Evolutionary conservation across 2,888 invertebrate species (phyloP), one percentile per base, ranked within the genome.

Genomic region (Diaprepes abbreviatus): DNA sequence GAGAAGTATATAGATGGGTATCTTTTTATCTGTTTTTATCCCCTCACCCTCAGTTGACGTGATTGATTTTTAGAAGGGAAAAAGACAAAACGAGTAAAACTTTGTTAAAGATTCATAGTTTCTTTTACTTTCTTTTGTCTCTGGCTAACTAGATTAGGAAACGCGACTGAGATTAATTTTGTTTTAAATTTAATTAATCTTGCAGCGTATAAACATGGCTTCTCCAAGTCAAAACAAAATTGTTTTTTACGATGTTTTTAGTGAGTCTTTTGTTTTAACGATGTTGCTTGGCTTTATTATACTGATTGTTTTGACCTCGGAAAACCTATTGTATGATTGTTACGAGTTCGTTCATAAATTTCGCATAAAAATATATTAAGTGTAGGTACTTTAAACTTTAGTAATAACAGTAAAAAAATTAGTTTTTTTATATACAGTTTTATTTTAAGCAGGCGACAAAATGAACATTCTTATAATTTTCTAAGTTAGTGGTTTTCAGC

Each of bases 171-270:
- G 69, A 69, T 69, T 69, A 69, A 69, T 69, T 64, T 69, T 59
- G 64, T 69, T 69, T 69, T 69, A 69, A 69, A 69, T 69, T 69
- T 64, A 69, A 69, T 69, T 69, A 69, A 69, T 69, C 69, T 64
- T 59, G 17, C 33, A 43, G 64, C 58, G 52, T 19, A 58, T 52
- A 64, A 64, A 67, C 67, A 62, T 67, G 60, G 60, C 67, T 40
- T 62, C 52, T 48, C 45, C 31, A 55, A 60, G 60, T 60, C 67
- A 67, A 69, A 69, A 69, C 64, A 64, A 69, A 24, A 38, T 64
- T 31, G 58, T 60, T 68, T 63, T 68, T 58, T 63, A 63, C 57
- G 63, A 58, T 48, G 69, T 64, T 64, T 69, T 43, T 36, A 45
- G 24, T 21, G 1, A 36, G 40, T 50, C 28, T 16, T 43, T 43